A percentile compares a stretch with the other conserved stretches of the same genome.
These are phyloP conservation scores for Mycetomoellerius zeteki DNA, from an alignment of 1,140 invertebrate genomes.

Conservation along the genomic window DNA sequence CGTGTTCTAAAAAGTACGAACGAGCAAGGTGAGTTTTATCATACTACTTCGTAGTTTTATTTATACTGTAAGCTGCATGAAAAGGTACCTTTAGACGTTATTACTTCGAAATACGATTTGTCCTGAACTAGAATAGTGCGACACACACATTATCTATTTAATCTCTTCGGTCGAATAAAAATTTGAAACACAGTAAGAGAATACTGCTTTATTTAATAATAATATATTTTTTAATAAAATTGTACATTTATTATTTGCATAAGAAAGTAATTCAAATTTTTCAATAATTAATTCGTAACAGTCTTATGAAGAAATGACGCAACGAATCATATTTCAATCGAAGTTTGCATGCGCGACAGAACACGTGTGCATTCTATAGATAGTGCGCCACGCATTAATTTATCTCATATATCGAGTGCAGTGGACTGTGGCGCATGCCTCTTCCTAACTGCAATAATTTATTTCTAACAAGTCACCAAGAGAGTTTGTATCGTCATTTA, in stretches of 20 bases:
- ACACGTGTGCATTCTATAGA: neutral
- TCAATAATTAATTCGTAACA: neutral
- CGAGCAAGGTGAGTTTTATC: neutral
- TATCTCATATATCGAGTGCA: neutral
- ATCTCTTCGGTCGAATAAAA: neutral
- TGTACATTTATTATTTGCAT: neutral
- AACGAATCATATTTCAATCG: neutral
- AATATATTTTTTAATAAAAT: neutral
- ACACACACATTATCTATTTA: too few relatives aligned
- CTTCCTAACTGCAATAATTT: conserved; percentile 18
- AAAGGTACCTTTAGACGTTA: neutral
- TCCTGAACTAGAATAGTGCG: neutral
- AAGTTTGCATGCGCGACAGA: neutral
- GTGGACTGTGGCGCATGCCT: neutral
- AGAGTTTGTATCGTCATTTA: conserved; percentile 9
- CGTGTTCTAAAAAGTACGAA: neutral
- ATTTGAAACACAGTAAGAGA: neutral
- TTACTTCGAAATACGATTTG: neutral
- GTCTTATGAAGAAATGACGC: neutral
- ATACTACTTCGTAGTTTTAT: neutral
- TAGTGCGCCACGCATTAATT: neutral
- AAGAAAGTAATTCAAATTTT: neutral
- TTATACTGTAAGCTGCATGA: neutral
- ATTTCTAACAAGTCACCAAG: conserved; percentile 18
- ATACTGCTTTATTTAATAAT: too few relatives aligned